Evolutionary conservation across 2,797 vertebrate genomes (phyloP).

Genomic region (Fundulus diaphanus): DNA sequence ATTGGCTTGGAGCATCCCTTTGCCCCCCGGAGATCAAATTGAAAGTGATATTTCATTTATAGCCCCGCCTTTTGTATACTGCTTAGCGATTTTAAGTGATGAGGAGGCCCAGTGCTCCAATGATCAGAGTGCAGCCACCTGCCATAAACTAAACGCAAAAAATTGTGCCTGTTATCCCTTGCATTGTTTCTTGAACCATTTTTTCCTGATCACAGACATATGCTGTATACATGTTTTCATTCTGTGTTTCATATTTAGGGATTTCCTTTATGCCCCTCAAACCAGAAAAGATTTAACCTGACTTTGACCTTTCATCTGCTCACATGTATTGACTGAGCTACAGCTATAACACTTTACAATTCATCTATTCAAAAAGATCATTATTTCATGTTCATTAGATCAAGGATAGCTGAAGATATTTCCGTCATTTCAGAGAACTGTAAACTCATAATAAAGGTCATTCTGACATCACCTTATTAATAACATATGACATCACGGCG

Average conservation of each 20-base stretch:
- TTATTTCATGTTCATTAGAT: conserved; percentile 37
- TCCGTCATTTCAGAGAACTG: conserved; percentile 4
- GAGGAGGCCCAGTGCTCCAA: conserved; percentile 48
- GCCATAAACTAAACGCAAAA: conserved; percentile 54
- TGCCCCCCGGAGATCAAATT: conserved; percentile 72
- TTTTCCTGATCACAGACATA: conserved; percentile 50
- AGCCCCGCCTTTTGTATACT: conserved; percentile 53
- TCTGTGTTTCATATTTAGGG: conserved; percentile 60
- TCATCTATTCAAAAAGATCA: conserved; percentile 1
- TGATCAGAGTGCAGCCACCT: conserved; percentile 63
- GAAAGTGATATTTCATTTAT: conserved; percentile 76
- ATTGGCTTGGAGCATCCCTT: conserved; percentile 82
- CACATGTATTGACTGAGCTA: conserved; percentile 42
- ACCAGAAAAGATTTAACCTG: conserved; percentile 75
- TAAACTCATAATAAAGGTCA: conserved; percentile 19
- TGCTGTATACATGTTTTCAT: conserved; percentile 41
- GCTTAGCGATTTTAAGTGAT: conserved; percentile 63
- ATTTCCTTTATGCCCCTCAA: conserved; percentile 51
- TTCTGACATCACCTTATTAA: conserved; percentile 26
- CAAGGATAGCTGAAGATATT: conserved; percentile 10
- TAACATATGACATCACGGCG: conserved; percentile 35
- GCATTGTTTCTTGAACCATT: too few relatives aligned
- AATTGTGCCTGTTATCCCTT: conserved; percentile 41
- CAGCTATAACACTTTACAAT: conserved; percentile 28
- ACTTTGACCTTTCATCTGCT: conserved; percentile 78